Conservation (phyloP, 2,113 vertebrate species). For the Ceyx cyanopectus region DNA sequence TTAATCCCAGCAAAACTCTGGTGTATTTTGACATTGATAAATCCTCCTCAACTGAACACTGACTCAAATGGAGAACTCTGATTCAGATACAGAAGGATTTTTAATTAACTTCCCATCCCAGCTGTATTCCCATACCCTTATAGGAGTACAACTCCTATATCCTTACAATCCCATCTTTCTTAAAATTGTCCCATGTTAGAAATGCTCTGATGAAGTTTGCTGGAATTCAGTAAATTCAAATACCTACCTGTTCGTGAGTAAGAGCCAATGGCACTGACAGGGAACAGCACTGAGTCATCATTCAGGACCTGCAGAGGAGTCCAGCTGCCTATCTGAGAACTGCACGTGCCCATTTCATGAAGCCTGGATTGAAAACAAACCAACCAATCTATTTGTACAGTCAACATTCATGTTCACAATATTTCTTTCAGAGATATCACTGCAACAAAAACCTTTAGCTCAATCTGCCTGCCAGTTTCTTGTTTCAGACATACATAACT, state of each 20-base stretch:
- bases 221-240: not conserved
- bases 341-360: slow-evolving; percentile 78
- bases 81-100: not conserved
- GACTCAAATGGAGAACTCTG: not conserved
- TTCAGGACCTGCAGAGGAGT: slow-evolving; percentile 86
- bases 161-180: not conserved
- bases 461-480: not conserved
- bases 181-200: not conserved
- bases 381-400: not conserved
- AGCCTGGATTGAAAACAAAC: slow-evolving; percentile 72
- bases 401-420: not conserved
- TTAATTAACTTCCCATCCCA: not conserved
- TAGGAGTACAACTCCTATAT: not conserved
- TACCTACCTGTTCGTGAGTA: slow-evolving; percentile 84
- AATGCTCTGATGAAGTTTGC: not conserved
- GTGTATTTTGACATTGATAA: not conserved
- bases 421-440: not conserved
- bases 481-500: not conserved
- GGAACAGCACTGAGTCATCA: slow-evolving; percentile 88
- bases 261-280: slow-evolving; percentile 79
- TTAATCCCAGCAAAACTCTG: not conserved
- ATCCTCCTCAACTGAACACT: not conserved
- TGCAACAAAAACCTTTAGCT: not conserved
- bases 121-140: not conserved
- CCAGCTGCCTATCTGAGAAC: slow-evolving; percentile 86